phyloP scores from a whole-genome alignment of 2,113 vertebrate species.

The Larimichthys polyactis region DNA sequence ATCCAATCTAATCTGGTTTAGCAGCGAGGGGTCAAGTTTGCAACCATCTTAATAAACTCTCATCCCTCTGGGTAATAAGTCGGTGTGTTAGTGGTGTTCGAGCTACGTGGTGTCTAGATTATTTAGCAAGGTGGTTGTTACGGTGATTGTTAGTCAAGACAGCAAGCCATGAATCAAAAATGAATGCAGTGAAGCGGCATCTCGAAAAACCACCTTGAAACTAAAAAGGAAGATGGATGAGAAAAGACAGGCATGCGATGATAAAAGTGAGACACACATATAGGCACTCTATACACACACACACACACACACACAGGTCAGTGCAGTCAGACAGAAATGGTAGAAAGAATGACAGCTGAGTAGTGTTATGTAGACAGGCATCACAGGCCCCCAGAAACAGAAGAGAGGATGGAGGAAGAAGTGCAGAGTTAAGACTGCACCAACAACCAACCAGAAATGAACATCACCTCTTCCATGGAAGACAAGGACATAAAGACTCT shows the following conservation, averaged over 20 bases:
- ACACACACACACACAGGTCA: slow-evolving; percentile 28
- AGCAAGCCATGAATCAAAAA: slow-evolving; percentile 36
- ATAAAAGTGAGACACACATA: slow-evolving; percentile 10
- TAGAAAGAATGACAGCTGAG: slow-evolving; percentile 26
- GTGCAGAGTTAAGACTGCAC: slow-evolving; percentile 47
- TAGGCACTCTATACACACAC: background rate
- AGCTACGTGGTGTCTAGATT: background rate
- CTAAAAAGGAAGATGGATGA: slow-evolving; percentile 1
- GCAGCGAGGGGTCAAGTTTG: slow-evolving; percentile 23
- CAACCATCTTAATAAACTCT: slow-evolving; percentile 11
- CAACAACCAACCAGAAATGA: slow-evolving; percentile 63
- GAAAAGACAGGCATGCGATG: slow-evolving; percentile 60
- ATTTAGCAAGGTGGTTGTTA: background rate
- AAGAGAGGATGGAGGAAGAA: slow-evolving; percentile 49
- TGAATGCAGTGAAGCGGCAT: slow-evolving; percentile 34
- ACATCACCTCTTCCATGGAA: slow-evolving; percentile 71
- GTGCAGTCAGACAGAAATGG: slow-evolving; percentile 49
- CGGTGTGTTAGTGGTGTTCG: background rate
- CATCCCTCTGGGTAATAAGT: background rate
- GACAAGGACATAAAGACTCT: slow-evolving; percentile 24
- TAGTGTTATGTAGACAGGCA: slow-evolving; percentile 37
- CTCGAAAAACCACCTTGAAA: slow-evolving; percentile 2
- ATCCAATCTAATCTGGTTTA: slow-evolving; percentile 39
- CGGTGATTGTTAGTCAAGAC: slow-evolving; percentile 28
- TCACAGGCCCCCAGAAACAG: slow-evolving; percentile 32